These are phyloP conservation scores for Eupleurogrammus muticus DNA, from an alignment of 2,797 vertebrate genomes.

Conservation along the genomic window DNA sequence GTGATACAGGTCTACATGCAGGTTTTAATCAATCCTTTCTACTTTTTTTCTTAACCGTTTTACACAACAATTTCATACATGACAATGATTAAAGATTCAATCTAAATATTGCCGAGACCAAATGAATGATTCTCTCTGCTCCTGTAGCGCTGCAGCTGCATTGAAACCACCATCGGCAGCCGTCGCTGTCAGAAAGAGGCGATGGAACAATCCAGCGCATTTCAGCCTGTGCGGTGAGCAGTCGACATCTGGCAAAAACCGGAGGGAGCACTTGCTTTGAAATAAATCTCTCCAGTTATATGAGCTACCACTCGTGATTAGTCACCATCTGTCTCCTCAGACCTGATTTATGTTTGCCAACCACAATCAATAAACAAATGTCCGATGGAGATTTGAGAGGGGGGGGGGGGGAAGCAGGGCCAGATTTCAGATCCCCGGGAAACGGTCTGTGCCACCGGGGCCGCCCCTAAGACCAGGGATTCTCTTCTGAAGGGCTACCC, in stretches of 20 bases:
- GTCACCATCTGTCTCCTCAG: constrained; percentile 39
- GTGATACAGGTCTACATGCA: neutral
- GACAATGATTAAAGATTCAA: neutral
- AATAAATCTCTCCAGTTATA: constrained; percentile 44
- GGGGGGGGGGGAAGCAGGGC: constrained; percentile 4
- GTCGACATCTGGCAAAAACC: constrained; percentile 28
- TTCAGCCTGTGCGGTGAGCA: neutral
- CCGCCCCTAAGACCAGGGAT: too few relatives aligned
- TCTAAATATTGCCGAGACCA: neutral
- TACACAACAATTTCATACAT: neutral
- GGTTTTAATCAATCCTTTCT: neutral
- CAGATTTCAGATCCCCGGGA: too few relatives aligned
- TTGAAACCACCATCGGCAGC: constrained; percentile 21
- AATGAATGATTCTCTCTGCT: neutral
- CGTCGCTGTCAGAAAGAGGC: constrained; percentile 14
- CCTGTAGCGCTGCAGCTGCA: constrained; percentile 13
- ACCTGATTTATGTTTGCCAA: constrained; percentile 43
- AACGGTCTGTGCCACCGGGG: too few relatives aligned
- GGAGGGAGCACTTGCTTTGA: constrained; percentile 26
- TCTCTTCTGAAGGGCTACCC: too few relatives aligned
- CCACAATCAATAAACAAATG: constrained; percentile 51
- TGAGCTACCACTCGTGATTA: constrained; percentile 33
- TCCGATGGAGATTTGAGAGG: constrained; percentile 14
- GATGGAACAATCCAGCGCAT: constrained; percentile 6
- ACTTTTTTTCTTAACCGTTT: too few relatives aligned